phyloP scores from a whole-genome alignment of 2,888 invertebrate species.

The Strigamia maritima region DNA sequence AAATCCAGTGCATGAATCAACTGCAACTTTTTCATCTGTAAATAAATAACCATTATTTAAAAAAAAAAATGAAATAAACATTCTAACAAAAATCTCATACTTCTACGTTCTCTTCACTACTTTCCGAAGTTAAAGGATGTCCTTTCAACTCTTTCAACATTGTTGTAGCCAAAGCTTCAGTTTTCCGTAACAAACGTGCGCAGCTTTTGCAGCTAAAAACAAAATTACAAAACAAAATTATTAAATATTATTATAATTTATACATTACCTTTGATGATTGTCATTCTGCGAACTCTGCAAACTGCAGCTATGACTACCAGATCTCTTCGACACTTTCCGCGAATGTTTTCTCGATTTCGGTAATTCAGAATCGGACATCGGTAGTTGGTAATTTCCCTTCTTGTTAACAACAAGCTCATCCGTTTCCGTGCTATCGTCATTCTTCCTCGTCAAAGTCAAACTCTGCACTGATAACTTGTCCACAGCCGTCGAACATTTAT shows the following conservation, averaged over 20 bases:
- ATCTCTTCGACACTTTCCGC: not conserved
- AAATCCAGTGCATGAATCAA: conserved; percentile 36
- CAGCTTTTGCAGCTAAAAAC: conserved; percentile 37
- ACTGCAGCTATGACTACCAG: not conserved
- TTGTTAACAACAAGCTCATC: not conserved
- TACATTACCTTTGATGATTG: not conserved
- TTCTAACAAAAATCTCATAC: not conserved
- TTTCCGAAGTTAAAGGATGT: conserved; percentile 10
- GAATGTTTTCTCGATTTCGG: not conserved
- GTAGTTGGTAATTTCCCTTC: not conserved
- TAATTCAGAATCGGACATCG: not conserved
- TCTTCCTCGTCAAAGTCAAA: not conserved
- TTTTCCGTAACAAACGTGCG: not conserved
- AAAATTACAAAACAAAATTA: too few species aligned
- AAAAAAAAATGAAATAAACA: not conserved
- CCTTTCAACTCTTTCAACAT: conserved; percentile 18
- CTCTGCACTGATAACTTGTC: not conserved
- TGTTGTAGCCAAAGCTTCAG: conserved; percentile 14
- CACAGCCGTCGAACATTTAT: not conserved
- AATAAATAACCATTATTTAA: too few species aligned
- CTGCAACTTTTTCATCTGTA: conserved; percentile 34
- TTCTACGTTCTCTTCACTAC: conserved; percentile 33
- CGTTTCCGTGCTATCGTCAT: not conserved
- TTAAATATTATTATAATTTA: not conserved
- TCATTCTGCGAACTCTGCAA: not conserved